Conservation (phyloP, 2,888 invertebrate species). For the Protodeltote pygarga region DNA sequence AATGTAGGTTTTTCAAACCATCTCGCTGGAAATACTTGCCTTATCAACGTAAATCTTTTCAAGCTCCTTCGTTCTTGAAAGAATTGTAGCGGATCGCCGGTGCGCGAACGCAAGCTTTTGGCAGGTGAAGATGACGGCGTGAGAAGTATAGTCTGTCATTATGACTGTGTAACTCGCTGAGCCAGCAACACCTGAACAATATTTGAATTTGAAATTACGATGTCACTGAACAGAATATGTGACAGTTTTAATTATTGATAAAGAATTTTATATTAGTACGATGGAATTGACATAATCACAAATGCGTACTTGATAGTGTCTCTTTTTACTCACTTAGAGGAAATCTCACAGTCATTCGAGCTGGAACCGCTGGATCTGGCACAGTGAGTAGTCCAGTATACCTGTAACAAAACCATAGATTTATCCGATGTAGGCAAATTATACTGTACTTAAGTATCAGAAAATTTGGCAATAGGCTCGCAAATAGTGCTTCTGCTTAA, state of each 20-base stretch:
- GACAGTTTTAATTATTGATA: too few relatives aligned
- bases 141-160: constrained; percentile 91
- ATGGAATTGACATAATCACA: too few relatives aligned
- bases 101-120: constrained; percentile 92
- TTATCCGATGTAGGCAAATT: background rate
- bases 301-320: too few relatives aligned
- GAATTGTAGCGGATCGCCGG: constrained; percentile 92
- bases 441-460: too few relatives aligned
- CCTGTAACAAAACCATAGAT: constrained; percentile 50
- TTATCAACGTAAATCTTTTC: constrained; percentile 91
- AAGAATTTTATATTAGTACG: too few relatives aligned
- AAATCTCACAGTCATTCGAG: constrained; percentile 91
- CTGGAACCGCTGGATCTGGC: constrained; percentile 89
- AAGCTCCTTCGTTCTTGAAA: constrained; percentile 91
- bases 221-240: too few relatives aligned
- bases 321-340: constrained; percentile 90
- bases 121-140: constrained; percentile 93
- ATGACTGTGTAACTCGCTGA: constrained; percentile 91
- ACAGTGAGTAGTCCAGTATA: constrained; percentile 91
- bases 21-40: constrained; percentile 67
- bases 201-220: background rate
- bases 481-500: too few relatives aligned
- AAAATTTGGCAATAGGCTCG: too few relatives aligned
- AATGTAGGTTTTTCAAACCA: too few relatives aligned
- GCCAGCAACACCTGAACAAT: constrained; percentile 89